phyloP scores from a whole-genome alignment of 2,888 invertebrate species.

The Pheosia gnoma region DNA sequence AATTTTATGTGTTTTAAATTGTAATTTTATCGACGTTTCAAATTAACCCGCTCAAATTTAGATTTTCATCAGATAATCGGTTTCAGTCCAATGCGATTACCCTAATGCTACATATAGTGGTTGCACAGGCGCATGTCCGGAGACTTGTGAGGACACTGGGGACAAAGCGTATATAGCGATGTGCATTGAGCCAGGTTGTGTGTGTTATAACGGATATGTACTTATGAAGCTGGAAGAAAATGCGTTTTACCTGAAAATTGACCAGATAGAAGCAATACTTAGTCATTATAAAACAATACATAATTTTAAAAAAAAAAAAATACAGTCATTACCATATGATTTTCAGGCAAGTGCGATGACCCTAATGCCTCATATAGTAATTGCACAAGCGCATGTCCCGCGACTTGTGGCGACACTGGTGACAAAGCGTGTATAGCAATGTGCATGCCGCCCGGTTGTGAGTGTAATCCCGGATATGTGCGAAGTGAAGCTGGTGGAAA shows the following conservation, averaged over 20 bases:
- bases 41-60: no score
- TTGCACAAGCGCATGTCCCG: background rate
- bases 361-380: background rate
- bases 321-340: background rate
- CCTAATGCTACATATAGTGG: background rate
- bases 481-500: background rate
- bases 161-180: background rate
- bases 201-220: background rate
- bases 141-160: background rate
- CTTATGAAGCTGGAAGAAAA: background rate
- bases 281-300: no score
- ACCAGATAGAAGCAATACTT: background rate
- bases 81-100: background rate
- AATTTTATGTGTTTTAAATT: no score
- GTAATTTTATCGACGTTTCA: no score
- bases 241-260: background rate
- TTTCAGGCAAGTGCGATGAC: background rate
- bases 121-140: background rate
- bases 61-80: no score
- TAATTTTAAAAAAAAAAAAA: no score
- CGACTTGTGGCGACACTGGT: background rate
- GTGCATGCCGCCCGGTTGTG: constrained; percentile 3
- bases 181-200: background rate
- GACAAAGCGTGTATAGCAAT: background rate
- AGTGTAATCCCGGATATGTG: background rate